phyloP scores from a whole-genome alignment of 2,888 invertebrate species.

The Tipula helvola region DNA sequence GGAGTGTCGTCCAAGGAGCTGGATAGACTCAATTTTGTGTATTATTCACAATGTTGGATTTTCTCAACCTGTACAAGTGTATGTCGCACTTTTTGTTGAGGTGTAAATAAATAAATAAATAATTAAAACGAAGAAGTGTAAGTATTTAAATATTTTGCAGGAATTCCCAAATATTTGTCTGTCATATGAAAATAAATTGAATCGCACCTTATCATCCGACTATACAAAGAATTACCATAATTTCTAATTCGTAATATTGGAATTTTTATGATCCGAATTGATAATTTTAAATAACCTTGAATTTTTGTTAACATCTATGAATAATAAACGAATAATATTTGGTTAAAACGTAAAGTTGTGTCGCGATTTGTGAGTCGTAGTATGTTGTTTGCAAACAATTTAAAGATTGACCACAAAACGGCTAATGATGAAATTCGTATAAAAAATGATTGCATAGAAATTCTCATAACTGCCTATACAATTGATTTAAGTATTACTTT shows the following conservation, averaged over 20 bases:
- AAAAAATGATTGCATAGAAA: neutral
- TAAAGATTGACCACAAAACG: too few relatives aligned
- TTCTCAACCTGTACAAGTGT: too few relatives aligned
- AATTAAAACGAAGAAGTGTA: too few relatives aligned
- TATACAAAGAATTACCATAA: neutral
- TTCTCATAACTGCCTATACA: neutral
- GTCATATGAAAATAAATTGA: neutral
- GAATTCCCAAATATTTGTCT: neutral
- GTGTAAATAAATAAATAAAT: too few relatives aligned
- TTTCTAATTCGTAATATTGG: neutral
- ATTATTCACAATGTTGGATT: too few relatives aligned
- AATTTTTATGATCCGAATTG: neutral
- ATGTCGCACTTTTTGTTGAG: too few relatives aligned
- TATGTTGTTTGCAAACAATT: too few relatives aligned
- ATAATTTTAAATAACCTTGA: neutral
- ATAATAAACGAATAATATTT: neutral
- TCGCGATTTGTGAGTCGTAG: neutral
- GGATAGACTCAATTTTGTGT: too few relatives aligned
- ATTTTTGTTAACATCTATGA: neutral
- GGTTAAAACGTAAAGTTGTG: neutral
- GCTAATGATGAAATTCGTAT: too few relatives aligned
- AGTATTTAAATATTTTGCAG: neutral
- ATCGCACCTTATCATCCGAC: neutral
- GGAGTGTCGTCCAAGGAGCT: too few relatives aligned
- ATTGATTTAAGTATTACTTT: neutral